These are phyloP conservation scores for Drosophila sechellia DNA, from an alignment of 1,140 invertebrate species.

Conservation along the genomic window DNA sequence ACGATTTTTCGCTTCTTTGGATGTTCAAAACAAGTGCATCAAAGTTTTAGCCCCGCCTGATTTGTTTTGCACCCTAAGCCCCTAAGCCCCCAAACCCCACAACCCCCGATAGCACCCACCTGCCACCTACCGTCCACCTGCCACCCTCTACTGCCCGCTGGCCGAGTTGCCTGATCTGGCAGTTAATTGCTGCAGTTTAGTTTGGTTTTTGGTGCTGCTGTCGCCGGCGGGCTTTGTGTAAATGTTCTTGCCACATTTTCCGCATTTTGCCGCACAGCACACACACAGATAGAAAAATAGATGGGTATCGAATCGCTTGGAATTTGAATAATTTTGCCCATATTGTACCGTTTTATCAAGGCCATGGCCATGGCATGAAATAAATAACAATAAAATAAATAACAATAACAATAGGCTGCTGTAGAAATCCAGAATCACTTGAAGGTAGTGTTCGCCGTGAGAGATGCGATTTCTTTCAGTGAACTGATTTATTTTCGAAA, in stretches of 20 bases:
- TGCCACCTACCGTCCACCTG: too few relatives aligned
- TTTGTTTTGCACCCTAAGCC: slow-evolving; percentile 35
- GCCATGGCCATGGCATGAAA: neutral
- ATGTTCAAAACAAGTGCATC: slow-evolving; percentile 71
- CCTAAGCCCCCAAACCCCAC: neutral
- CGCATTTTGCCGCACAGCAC: slow-evolving; percentile 25
- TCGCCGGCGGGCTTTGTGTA: slow-evolving; percentile 47
- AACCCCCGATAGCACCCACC: too few relatives aligned
- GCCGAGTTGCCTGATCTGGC: slow-evolving; percentile 24
- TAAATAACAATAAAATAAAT: too few relatives aligned
- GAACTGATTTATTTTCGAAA: neutral
- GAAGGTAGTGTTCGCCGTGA: too few relatives aligned
- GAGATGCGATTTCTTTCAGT: neutral
- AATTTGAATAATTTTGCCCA: neutral
- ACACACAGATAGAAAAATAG: neutral
- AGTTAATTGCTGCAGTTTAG: slow-evolving; percentile 53
- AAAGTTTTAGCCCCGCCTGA: slow-evolving; percentile 63
- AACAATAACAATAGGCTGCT: neutral
- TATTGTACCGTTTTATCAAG: too few relatives aligned
- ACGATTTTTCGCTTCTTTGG: slow-evolving; percentile 59
- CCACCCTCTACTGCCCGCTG: neutral
- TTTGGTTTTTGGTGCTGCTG: slow-evolving; percentile 41
- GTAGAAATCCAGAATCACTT: too few relatives aligned
- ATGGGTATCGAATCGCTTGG: neutral
- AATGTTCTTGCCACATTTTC: slow-evolving; percentile 48